Evolutionary conservation across 2,113 vertebrate species (phyloP).

Genomic region (Dicentrarchus labrax): DNA sequence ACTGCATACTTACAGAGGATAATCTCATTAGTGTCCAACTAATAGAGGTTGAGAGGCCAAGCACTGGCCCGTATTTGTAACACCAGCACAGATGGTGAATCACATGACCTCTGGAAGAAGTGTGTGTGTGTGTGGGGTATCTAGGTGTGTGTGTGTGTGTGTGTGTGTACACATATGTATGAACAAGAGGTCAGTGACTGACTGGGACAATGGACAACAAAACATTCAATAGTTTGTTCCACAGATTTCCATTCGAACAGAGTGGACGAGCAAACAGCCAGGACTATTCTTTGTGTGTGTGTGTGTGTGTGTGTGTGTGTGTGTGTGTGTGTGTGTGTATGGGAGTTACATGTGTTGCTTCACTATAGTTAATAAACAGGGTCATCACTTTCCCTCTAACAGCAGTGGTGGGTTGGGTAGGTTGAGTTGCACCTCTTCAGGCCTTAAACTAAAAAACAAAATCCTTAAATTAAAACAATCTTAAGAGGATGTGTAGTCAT

Average conservation of each 20-base stretch:
- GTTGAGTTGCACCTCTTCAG: no score
- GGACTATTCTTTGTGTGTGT: slow-evolving; percentile 48
- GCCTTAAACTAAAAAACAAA: neutral
- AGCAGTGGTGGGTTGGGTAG: neutral
- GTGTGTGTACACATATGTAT: slow-evolving; percentile 48
- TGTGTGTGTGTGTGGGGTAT: slow-evolving; percentile 24
- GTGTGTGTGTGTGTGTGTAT: neutral
- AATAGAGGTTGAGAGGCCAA: slow-evolving; percentile 60
- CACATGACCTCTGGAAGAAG: slow-evolving; percentile 74
- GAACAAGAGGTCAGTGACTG: slow-evolving; percentile 55
- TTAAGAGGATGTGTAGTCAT: neutral
- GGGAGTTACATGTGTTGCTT: neutral
- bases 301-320: no score
- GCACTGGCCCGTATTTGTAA: slow-evolving; percentile 67
- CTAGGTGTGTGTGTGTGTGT: slow-evolving; percentile 32
- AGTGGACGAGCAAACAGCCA: slow-evolving; percentile 25
- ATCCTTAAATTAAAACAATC: neutral
- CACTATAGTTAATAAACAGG: slow-evolving; percentile 10
- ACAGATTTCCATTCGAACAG: slow-evolving; percentile 71
- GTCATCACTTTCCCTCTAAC: slow-evolving; percentile 14
- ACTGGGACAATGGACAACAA: slow-evolving; percentile 76
- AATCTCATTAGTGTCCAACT: slow-evolving; percentile 82
- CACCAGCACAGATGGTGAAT: slow-evolving; percentile 78
- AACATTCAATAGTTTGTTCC: slow-evolving; percentile 79
- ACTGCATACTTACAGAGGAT: slow-evolving; percentile 77